phyloP scores from a whole-genome alignment of 2,797 vertebrate species.

The Pantherophis alleghaniensis region DNA sequence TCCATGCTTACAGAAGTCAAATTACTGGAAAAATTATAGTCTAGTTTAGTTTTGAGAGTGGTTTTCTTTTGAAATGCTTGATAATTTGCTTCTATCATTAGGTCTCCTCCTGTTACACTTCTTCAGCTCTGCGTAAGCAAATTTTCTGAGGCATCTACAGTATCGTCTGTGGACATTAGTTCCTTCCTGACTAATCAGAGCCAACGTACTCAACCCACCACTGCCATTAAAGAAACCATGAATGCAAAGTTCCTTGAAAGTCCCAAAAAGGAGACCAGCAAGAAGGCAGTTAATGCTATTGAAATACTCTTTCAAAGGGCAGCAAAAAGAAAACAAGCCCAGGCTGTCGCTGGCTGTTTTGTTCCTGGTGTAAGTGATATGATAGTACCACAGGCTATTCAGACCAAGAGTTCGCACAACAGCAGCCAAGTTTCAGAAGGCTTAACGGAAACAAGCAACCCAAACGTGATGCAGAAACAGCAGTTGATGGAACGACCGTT shows the following conservation, averaged over 20 bases:
- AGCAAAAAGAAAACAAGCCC: conserved; percentile 72
- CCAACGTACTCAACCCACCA: conserved; percentile 56
- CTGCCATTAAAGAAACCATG: conserved; percentile 31
- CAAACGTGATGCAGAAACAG: background rate
- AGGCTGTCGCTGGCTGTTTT: background rate
- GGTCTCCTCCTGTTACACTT: conserved; percentile 86
- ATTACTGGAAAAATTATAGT: background rate
- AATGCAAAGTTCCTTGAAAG: conserved; percentile 60
- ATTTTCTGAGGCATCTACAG: conserved; percentile 76
- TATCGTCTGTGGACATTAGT: conserved; percentile 76
- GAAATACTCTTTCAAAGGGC: conserved; percentile 85
- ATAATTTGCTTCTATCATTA: conserved; percentile 61
- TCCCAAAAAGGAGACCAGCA: conserved; percentile 59
- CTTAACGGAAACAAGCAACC: conserved; percentile 41
- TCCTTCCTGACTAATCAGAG: conserved; percentile 80
- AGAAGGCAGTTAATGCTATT: conserved; percentile 74
- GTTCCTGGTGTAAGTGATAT: background rate
- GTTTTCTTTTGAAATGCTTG: conserved; percentile 22
- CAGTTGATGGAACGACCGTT: background rate
- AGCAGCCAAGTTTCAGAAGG: conserved; percentile 45
- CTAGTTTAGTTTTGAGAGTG: background rate
- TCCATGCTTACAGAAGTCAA: background rate
- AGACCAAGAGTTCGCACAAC: background rate
- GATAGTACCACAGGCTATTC: background rate
- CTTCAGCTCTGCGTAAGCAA: conserved; percentile 87